These are phyloP conservation scores for Pyrocephalus nanus DNA, from an alignment of 2,797 vertebrate genomes.

Conservation along the genomic window DNA sequence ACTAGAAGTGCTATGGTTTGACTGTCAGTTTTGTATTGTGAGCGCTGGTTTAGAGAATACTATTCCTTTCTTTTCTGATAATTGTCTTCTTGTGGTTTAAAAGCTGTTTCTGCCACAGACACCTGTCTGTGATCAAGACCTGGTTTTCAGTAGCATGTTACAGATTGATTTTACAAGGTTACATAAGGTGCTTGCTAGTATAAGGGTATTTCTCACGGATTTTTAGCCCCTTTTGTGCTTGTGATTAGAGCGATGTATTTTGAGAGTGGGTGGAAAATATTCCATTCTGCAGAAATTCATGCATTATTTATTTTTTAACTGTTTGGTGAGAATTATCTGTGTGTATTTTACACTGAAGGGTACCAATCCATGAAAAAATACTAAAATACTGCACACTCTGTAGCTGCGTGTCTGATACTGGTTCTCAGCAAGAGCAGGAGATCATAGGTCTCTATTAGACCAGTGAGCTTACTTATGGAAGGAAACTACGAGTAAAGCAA, in stretches of 20 bases:
- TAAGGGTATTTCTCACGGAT: neutral
- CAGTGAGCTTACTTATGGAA: neutral
- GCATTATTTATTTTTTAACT: neutral
- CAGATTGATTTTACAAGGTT: neutral
- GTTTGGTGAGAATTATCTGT: neutral
- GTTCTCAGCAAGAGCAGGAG: neutral
- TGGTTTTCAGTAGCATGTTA: neutral
- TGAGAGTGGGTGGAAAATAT: neutral
- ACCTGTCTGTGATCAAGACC: neutral
- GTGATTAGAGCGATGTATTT: neutral
- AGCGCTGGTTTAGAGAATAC: neutral
- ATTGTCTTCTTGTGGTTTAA: neutral
- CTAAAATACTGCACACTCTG: neutral
- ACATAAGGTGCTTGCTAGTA: neutral
- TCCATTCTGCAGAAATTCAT: neutral
- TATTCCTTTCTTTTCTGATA: neutral
- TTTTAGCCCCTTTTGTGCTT: neutral
- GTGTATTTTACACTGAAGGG: neutral
- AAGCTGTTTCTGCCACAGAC: neutral
- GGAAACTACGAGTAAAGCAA: accelerated
- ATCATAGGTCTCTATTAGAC: neutral
- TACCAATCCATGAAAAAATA: neutral
- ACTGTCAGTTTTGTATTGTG: neutral
- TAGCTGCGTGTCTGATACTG: neutral
- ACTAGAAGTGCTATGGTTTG: neutral